Conservation (phyloP, 2,113 vertebrate genomes). For the Picathartes gymnocephalus region DNA sequence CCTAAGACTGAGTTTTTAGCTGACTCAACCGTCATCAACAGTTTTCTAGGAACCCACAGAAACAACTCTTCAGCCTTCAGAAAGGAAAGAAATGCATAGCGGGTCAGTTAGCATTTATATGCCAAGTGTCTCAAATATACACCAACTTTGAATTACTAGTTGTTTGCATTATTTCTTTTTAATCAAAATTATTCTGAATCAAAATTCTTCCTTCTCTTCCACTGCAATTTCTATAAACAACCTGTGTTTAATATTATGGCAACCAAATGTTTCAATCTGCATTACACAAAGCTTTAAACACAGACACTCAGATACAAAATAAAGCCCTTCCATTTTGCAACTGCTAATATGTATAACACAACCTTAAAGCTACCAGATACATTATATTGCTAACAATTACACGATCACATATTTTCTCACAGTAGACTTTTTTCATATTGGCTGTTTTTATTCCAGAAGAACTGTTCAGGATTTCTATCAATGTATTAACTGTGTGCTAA, state of each 20-base stretch:
- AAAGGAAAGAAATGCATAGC: not conserved
- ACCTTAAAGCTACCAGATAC: not conserved
- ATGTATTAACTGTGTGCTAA: not conserved
- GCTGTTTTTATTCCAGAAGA: not conserved
- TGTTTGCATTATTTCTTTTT: not conserved
- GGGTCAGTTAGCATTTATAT: not conserved
- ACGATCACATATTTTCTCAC: not conserved
- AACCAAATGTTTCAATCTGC: not conserved
- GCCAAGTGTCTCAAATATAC: not conserved
- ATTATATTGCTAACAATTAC: not conserved
- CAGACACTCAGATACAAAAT: not conserved
- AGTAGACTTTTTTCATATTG: not conserved
- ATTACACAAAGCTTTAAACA: not conserved
- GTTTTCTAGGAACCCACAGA: conserved; percentile 95
- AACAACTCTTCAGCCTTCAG: conserved; percentile 94
- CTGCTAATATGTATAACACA: not conserved
- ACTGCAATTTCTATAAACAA: not conserved
- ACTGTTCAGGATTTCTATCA: not conserved
- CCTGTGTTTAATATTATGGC: not conserved
- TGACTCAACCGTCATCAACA: conserved; percentile 96
- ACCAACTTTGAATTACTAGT: not conserved
- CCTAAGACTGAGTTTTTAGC: conserved; percentile 93
- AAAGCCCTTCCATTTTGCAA: not conserved
- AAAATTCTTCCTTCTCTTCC: not conserved
- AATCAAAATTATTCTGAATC: not conserved